These are phyloP conservation scores for Zapornia atra DNA, from an alignment of 2,113 vertebrate species.

Conservation along the genomic window DNA sequence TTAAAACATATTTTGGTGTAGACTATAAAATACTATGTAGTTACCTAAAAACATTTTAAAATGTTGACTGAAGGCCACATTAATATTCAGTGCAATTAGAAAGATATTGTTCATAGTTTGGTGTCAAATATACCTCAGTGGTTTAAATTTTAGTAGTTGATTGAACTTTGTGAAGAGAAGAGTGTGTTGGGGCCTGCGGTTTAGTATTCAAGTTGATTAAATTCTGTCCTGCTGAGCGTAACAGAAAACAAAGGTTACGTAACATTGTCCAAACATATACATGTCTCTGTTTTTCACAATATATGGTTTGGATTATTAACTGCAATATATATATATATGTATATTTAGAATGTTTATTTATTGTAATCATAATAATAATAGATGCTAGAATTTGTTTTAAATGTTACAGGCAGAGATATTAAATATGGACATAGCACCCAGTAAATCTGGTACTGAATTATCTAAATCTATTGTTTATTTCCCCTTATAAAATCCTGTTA, in stretches of 20 bases:
- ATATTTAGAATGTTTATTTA: constrained; percentile 8
- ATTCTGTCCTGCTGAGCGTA: not conserved
- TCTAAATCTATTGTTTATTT: constrained; percentile 41
- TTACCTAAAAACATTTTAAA: not conserved
- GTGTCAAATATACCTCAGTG: not conserved
- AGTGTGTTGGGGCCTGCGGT: not conserved
- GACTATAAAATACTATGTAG: not conserved
- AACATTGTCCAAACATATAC: not conserved
- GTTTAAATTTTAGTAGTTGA: not conserved
- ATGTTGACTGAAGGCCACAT: constrained; percentile 19
- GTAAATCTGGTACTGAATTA: not conserved
- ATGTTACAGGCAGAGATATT: not conserved
- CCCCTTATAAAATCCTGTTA: constrained; percentile 32
- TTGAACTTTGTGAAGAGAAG: constrained; percentile 17
- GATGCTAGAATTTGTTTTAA: not conserved
- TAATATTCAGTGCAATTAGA: constrained; percentile 7
- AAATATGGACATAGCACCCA: not conserved
- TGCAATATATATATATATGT: not conserved
- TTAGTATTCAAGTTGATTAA: not conserved
- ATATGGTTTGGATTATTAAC: not conserved
- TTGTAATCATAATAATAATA: not conserved
- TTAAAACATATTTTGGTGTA: not conserved
- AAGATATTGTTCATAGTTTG: constrained; percentile 9
- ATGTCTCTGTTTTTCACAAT: not conserved
- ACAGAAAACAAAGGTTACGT: not conserved